These are phyloP conservation scores for Danio tinwini DNA, from an alignment of 2,797 vertebrate species.

Conservation along the genomic window DNA sequence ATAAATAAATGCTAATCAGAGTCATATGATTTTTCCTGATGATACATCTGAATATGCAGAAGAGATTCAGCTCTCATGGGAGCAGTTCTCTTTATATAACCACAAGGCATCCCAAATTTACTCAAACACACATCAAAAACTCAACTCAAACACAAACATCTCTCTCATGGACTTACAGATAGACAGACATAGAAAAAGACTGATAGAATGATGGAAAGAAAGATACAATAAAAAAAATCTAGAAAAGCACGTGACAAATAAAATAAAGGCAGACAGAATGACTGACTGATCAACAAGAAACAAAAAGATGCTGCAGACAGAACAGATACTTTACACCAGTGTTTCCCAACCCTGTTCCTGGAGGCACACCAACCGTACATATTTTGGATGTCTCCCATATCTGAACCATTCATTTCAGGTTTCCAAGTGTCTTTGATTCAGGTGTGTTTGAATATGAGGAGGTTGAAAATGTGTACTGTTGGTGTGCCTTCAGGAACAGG, in stretches of 20 bases:
- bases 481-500: too few relatives aligned
- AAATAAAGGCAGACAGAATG: background rate
- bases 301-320: background rate
- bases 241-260: background rate
- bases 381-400: too few relatives aligned
- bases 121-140: background rate
- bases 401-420: too few relatives aligned
- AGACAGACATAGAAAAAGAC: background rate
- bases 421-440: too few relatives aligned
- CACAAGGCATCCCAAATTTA: background rate
- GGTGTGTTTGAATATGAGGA: too few relatives aligned
- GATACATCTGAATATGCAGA: conserved; percentile 33
- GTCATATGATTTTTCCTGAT: conserved; percentile 37
- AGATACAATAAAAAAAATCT: background rate
- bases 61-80: conserved; percentile 38
- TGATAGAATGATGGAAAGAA: background rate
- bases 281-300: background rate
- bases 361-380: too few relatives aligned
- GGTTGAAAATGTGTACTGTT: too few relatives aligned
- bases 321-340: too few relatives aligned
- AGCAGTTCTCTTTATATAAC: conserved; percentile 23
- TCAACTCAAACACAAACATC: conserved; percentile 3
- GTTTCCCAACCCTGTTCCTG: too few relatives aligned
- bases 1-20: conserved; percentile 49
- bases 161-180: background rate